Conservation (phyloP, 2,888 invertebrate species). For the Sminthurides aquaticus region DNA sequence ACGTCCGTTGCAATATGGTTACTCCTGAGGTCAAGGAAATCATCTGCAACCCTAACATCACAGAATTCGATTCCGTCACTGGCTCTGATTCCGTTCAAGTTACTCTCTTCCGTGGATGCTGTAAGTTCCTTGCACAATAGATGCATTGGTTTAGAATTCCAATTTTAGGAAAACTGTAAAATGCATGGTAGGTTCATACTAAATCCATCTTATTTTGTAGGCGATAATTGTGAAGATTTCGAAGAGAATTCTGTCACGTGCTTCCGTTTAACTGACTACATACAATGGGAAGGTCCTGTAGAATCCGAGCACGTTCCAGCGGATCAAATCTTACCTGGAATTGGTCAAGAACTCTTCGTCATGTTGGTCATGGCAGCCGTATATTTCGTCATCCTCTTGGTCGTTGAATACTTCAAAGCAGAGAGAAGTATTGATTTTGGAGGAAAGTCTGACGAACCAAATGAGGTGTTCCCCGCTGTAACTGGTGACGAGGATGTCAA, state of each 20-base stretch:
- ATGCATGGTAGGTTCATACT: background rate
- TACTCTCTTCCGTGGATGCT: slow-evolving; percentile 20
- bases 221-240: slow-evolving; percentile 25
- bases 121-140: slow-evolving; percentile 18
- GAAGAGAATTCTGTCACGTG: slow-evolving; percentile 19
- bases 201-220: background rate
- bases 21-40: slow-evolving; percentile 29
- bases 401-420: slow-evolving; percentile 26
- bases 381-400: slow-evolving; percentile 28
- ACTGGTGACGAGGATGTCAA: slow-evolving; percentile 29
- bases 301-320: slow-evolving; percentile 30
- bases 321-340: slow-evolving; percentile 31
- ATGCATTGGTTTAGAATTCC: no score
- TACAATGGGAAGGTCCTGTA: slow-evolving; percentile 35
- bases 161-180: no score
- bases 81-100: slow-evolving; percentile 3
- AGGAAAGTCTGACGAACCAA: slow-evolving; percentile 4
- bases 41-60: slow-evolving; percentile 33
- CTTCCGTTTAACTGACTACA: slow-evolving; percentile 29
- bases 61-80: slow-evolving; percentile 29
- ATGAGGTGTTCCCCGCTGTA: slow-evolving; percentile 9
- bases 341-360: slow-evolving; percentile 34
- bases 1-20: slow-evolving; percentile 36
- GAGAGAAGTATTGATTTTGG: background rate
- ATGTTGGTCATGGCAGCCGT: slow-evolving; percentile 31